Evolutionary conservation across 1,140 invertebrate genomes (phyloP).

Genomic region (Cyclargus thomasi): DNA sequence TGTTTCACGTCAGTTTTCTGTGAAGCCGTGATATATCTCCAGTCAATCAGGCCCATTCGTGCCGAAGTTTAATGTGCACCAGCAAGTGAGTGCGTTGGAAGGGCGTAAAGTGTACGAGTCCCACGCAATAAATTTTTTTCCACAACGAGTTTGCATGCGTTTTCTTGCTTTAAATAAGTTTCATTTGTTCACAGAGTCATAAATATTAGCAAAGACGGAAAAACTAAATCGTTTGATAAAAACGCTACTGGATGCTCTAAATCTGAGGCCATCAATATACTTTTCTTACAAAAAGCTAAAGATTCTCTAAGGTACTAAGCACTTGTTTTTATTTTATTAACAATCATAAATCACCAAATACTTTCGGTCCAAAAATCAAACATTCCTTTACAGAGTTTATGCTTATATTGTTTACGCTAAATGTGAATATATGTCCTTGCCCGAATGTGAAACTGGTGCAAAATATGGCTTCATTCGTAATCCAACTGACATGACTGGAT

Average conservation of each 20-base stretch:
- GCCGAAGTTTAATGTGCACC: no score
- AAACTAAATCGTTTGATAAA: conserved; percentile 88
- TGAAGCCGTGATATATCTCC: no score
- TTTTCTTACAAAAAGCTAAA: conserved; percentile 87
- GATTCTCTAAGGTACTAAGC: conserved; percentile 76
- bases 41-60: no score
- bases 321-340: neutral
- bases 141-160: neutral
- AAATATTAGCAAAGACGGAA: conserved; percentile 83
- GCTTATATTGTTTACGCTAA: conserved; percentile 81
- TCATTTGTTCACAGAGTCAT: conserved; percentile 68
- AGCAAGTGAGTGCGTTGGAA: no score
- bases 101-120: no score
- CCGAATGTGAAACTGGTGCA: conserved; percentile 26
- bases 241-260: conserved; percentile 81
- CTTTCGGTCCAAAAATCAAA: neutral
- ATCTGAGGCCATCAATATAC: conserved; percentile 83
- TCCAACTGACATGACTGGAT: conserved; percentile 73
- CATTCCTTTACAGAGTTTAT: conserved; percentile 74
- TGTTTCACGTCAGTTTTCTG: no score
- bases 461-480: conserved; percentile 72
- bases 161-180: neutral
- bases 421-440: conserved; percentile 61
- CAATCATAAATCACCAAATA: neutral
- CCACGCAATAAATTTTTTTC: no score